A percentile compares a stretch with the other conserved stretches of the same genome.
Conservation (phyloP, 1,140 invertebrate species). For the Capitella teleta region DNA sequence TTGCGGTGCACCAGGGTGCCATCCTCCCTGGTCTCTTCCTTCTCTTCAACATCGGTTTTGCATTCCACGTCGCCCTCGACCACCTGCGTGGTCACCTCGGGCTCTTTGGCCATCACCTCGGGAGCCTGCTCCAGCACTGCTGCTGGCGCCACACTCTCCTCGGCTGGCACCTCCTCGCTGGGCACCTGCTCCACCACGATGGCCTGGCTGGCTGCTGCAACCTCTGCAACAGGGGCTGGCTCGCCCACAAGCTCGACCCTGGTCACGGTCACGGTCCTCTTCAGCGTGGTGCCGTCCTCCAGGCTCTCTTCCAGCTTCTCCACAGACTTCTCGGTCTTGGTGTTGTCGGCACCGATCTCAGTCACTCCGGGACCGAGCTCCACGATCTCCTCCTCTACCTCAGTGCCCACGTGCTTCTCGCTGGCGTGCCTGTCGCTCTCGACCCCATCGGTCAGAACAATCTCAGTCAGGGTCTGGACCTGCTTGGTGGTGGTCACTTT, state of each 20-base stretch:
- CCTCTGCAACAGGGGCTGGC: neutral
- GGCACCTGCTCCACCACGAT: neutral
- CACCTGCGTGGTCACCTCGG: neutral
- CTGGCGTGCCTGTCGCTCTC: no score
- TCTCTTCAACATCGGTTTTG: constrained; percentile 22
- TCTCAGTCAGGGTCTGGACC: neutral
- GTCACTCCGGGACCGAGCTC: constrained; percentile 2
- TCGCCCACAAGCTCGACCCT: no score
- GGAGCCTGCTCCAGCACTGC: neutral
- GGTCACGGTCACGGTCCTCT: constrained; percentile 2
- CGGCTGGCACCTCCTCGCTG: neutral
- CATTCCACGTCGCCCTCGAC: constrained; percentile 1
- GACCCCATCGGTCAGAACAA: neutral
- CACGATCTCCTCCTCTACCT: constrained; percentile 8
- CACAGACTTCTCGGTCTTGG: constrained; percentile 5
- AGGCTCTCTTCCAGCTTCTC: constrained; percentile 10
- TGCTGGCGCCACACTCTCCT: neutral
- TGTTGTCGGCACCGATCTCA: constrained; percentile 1
- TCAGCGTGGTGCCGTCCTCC: constrained; percentile 11
- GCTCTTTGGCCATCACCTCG: neutral
- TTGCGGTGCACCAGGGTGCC: constrained; percentile 1
- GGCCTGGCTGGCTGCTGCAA: neutral
- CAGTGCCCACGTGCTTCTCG: constrained; percentile 5
- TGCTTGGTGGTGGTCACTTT: neutral
- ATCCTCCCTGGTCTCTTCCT: constrained; percentile 14